Base-by-base conservation (phyloP, 35 echinoderm and acorn worm species). In the Apostichopus californicus region DNA sequence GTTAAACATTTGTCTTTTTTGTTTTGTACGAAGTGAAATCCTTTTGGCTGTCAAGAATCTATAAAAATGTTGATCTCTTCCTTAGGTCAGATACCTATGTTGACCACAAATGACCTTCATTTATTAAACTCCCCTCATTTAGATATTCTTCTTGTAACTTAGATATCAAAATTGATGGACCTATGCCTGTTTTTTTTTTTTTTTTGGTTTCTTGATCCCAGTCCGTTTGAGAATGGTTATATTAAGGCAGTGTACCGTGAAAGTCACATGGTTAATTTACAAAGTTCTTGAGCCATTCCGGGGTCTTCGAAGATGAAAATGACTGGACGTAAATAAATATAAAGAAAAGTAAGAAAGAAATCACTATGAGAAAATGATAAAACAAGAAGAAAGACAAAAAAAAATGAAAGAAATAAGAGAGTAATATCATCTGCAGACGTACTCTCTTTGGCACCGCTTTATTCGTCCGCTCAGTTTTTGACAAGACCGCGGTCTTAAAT, bases 401-500 rank as follows among this genome's bases (percentile, higher is more conserved):
- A 61, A 12, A 12, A 61, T 1, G 6, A 7, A 12, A 61, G 6
- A 11, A 61, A 61, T 1, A 12, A 61, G 0, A 61, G 20, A 75
- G 71, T 75, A 75, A 75, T n/a, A 75, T 75, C 18, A 75, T 75
- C 71, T n/a, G 71, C 17, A 20, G 71, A 75, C 71, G 64, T 46
- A 46, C 64, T 14, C 64, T 68, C 64, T 75, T 75, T 75, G 71
- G 17, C 71, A 75, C 17, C 13, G 17, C 71, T 75, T 75, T 75
- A 75, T 75, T 75, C 17, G 17, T 75, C 71, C 7, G 55, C 55
- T 85, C 17, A 56, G n/a, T 85, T 58, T 59, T 85, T 59, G 81
- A 85, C 81, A 85, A 59, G 17, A 58, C 9, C 14, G 6, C 4
- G 81, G 81, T 85, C 17, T 85, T 85, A 85, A 85, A 85, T 85